Evolutionary conservation across 2,888 invertebrate genomes (phyloP).

Genomic region (Meliscaeva auricollis): DNA sequence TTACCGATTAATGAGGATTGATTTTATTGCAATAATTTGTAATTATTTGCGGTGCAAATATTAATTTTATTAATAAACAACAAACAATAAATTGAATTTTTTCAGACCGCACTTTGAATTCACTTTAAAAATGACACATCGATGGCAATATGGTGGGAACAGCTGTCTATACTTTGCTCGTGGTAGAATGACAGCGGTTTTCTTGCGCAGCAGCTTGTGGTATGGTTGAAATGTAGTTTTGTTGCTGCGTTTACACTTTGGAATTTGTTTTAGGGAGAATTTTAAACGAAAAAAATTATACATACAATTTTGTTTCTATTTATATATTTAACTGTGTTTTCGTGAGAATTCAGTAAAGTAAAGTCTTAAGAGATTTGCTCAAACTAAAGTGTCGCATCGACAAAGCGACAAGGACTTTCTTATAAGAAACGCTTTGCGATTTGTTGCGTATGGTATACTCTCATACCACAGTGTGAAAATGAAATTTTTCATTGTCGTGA

Average conservation of each 20-base stretch:
- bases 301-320: not conserved
- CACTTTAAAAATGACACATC: conserved; percentile 75
- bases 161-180: conserved; percentile 71
- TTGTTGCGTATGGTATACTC: too few relatives aligned
- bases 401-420: too few relatives aligned
- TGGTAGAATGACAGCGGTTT: conserved; percentile 64
- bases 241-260: conserved; percentile 38
- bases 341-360: too few relatives aligned
- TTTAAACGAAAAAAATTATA: not conserved
- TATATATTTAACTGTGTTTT: not conserved
- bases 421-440: too few relatives aligned
- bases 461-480: too few relatives aligned
- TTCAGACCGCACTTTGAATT: conserved; percentile 76
- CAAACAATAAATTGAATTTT: conserved; percentile 75
- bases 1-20: conserved; percentile 63
- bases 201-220: conserved; percentile 19
- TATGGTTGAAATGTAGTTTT: conserved; percentile 7
- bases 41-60: conserved; percentile 57
- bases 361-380: too few relatives aligned
- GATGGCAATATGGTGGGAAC: conserved; percentile 67
- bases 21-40: conserved; percentile 50
- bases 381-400: too few relatives aligned
- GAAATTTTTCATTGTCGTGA: too few relatives aligned
- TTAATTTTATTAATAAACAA: conserved; percentile 73
- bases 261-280: not conserved